These are phyloP conservation scores for Halictus quadricinctus DNA, from an alignment of 2,888 invertebrate species.

Conservation along the genomic window DNA sequence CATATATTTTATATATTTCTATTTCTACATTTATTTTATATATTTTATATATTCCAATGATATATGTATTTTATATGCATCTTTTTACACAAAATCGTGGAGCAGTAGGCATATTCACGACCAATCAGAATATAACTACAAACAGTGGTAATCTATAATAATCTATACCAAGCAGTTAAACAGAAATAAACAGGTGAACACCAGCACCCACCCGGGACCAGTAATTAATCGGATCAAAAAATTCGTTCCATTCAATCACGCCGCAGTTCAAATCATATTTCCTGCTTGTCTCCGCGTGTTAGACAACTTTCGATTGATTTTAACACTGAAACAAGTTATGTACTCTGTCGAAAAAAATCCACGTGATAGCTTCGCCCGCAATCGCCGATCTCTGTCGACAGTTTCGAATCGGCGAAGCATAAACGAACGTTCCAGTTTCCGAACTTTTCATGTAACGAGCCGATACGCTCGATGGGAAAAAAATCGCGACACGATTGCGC, in stretches of 20 bases:
- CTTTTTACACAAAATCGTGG: not conserved
- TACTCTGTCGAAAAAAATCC: not conserved
- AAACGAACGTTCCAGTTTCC: constrained; percentile 9
- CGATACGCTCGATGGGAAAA: not conserved
- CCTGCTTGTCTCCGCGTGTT: not conserved
- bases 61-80: not conserved
- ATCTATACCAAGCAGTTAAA: too few species aligned
- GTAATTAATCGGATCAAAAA: not conserved
- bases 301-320: not conserved
- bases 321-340: constrained; percentile 1
- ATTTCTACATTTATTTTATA: not conserved
- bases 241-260: not conserved
- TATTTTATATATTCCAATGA: not conserved
- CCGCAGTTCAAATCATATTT: not conserved
- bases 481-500: constrained; percentile 1
- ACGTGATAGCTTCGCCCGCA: not conserved
- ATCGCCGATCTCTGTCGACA: not conserved
- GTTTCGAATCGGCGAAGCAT: constrained; percentile 4
- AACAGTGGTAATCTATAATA: not conserved
- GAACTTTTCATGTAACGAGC: constrained; percentile 12
- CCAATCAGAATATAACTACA: not conserved
- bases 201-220: not conserved
- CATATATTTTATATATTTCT: not conserved
- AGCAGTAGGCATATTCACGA: not conserved
- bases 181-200: not conserved